phyloP scores from a whole-genome alignment of 2,888 invertebrate species.

The Dolichomitus sp. region DNA sequence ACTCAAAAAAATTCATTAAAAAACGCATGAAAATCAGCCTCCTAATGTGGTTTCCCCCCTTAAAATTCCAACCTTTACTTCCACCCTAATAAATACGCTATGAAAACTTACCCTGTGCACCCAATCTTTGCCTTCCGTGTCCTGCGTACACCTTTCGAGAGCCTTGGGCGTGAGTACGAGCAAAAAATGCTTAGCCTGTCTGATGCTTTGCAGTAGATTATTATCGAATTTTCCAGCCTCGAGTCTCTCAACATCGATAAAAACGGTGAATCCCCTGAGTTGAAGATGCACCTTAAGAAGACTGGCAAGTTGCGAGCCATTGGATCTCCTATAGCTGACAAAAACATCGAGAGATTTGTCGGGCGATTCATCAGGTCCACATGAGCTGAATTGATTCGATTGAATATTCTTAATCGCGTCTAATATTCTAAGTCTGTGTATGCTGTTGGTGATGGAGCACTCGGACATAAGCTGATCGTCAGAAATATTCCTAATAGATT shows the following conservation, averaged over 20 bases:
- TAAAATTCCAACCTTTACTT: too few relatives aligned
- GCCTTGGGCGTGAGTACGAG: slow-evolving; percentile 98
- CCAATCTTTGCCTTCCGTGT: slow-evolving; percentile 99
- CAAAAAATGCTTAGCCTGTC: slow-evolving; percentile 98
- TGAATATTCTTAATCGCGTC: slow-evolving; percentile 92
- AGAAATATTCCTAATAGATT: slow-evolving; percentile 93
- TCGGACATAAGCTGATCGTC: slow-evolving; percentile 97
- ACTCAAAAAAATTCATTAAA: too few relatives aligned
- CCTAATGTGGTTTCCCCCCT: not conserved
- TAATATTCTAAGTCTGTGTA: slow-evolving; percentile 96
- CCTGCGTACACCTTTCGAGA: slow-evolving; percentile 97
- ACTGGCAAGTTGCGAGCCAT: slow-evolving; percentile 98
- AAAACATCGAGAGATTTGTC: slow-evolving; percentile 98
- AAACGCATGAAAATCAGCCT: too few relatives aligned
- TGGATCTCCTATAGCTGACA: slow-evolving; percentile 98
- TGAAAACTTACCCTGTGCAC: slow-evolving; percentile 95
- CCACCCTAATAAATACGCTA: too few relatives aligned
- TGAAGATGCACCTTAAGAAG: slow-evolving; percentile 98
- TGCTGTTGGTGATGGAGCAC: slow-evolving; percentile 97
- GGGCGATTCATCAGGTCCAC: slow-evolving; percentile 89
- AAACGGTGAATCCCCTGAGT: slow-evolving; percentile 97
- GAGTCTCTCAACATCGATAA: slow-evolving; percentile 98
- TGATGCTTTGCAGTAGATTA: slow-evolving; percentile 98
- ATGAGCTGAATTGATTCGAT: slow-evolving; percentile 80
- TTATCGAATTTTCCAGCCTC: slow-evolving; percentile 99